A percentile compares a stretch with the other conserved stretches of the same genome.
Conservation (phyloP, 2,888 invertebrate genomes). For the Volucella inflata region DNA sequence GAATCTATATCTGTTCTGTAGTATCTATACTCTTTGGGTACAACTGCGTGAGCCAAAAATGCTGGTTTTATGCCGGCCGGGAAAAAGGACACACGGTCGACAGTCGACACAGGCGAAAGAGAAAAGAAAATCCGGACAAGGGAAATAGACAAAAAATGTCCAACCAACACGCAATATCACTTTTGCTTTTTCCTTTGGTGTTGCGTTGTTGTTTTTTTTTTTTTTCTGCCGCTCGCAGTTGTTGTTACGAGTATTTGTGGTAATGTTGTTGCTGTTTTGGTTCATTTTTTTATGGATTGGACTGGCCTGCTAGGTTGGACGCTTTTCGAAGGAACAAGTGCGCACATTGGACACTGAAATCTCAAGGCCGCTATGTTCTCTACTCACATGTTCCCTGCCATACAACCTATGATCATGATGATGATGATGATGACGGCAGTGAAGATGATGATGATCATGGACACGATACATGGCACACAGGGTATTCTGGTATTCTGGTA, state of each 20-base stretch:
- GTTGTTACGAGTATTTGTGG: too few species aligned
- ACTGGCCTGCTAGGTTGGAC: conserved; percentile 41
- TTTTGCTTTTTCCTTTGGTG: conserved; percentile 67
- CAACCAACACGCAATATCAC: conserved; percentile 73
- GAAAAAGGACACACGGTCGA: conserved; percentile 6
- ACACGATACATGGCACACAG: conserved; percentile 71
- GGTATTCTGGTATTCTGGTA: background rate
- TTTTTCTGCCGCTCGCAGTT: background rate
- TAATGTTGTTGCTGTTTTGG: background rate
- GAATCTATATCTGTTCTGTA: background rate
- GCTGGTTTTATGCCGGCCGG: conserved; percentile 21
- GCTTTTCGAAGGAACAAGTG: conserved; percentile 69
- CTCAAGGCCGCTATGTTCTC: conserved; percentile 66
- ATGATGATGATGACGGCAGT: background rate
- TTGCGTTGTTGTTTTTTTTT: conserved; percentile 14
- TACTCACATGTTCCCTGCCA: background rate
- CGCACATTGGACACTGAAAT: conserved; percentile 67
- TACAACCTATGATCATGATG: conserved; percentile 8
- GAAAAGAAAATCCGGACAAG: conserved; percentile 55
- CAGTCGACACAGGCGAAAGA: conserved; percentile 8
- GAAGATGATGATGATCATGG: conserved; percentile 63
- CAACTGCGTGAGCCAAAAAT: conserved; percentile 58
- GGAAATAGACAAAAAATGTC: conserved; percentile 60
- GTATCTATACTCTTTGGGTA: background rate
- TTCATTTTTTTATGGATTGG: background rate